Base-by-base conservation (phyloP, 2,797 vertebrate species). In the Alca torda region DNA sequence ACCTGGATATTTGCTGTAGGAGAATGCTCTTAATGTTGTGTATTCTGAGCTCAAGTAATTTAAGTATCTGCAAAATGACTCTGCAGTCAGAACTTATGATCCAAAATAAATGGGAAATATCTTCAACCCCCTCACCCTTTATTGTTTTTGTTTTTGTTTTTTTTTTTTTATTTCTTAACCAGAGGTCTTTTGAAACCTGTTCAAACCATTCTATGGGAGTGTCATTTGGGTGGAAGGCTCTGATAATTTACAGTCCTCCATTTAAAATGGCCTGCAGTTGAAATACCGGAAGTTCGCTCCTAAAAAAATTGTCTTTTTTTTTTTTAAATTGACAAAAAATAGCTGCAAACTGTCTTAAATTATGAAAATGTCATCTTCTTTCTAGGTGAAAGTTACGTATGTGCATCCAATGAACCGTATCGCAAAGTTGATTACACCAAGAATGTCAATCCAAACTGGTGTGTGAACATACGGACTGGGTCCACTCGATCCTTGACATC, bases 371-470 rank as follows among this genome's bases (percentile, higher is more conserved):
- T 65, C 17, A 15, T 48, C 64, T 88, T 59, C 31, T 78, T 96
- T 96, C 24, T 96, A 99, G 99, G 99, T 90, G 99, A 99, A 97
- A 99, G 99, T 96, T 99, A 99, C 0, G 99, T 99, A 43, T 99
- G 99, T 31, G 99, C 99, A 35, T 99, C 99, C 54, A 99, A 99
- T 3, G 99, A 99, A 61, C 98, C 99, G 0, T 99, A 98, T 91
- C 98, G 99, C 45, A 99, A 98, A 70, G 99, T 99, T 46, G 99
- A 99, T 97, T 99, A 99, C 98, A 98, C 98, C 94, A 99, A 99
- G 98, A 99, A 99, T 9, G 90, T 98, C 90, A 99, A 99, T 97
- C 99, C 99, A 1, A 99, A 99, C 98, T 99, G 99, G 99, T 99
- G 99, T 2, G 99, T 99, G 96, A 99, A 99, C 94, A 97, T 98